Percentiles rank a stretch among this genome's conserved stretches.
Conservation (phyloP, 1,140 invertebrate species). For the Drosophila repletoides region DNA sequence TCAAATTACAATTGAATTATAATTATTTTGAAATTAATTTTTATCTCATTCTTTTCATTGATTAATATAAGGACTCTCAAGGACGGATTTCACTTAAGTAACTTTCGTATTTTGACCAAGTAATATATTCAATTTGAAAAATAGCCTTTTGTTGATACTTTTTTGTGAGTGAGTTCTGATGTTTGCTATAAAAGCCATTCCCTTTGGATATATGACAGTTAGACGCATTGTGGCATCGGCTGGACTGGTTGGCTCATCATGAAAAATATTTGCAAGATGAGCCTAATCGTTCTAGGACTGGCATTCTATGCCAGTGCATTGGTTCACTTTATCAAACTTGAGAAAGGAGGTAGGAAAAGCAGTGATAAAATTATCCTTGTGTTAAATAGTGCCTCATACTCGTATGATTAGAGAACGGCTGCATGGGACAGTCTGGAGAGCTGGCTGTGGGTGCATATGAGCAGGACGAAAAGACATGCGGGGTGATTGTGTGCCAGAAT, state of each 20-base stretch:
- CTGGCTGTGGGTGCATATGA: background rate
- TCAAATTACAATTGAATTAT: no score
- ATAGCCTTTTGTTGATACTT: no score
- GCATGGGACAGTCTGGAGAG: background rate
- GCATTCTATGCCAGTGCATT: background rate
- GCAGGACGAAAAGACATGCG: constrained; percentile 9
- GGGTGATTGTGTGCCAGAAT: constrained; percentile 12
- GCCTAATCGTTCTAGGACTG: background rate
- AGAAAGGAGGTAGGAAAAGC: background rate
- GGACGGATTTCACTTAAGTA: no score
- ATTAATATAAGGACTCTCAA: no score
- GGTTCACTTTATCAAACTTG: background rate
- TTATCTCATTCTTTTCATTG: no score
- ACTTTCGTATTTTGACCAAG: no score
- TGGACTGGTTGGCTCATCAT: background rate
- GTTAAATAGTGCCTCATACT: no score
- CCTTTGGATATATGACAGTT: background rate
- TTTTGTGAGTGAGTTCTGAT: no score
- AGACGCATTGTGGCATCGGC: background rate
- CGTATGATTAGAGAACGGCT: constrained; percentile 12
- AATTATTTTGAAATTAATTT: no score
- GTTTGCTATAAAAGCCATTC: constrained; percentile 15
- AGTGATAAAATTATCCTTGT: no score
- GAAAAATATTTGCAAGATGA: background rate
- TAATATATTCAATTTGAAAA: background rate